Evolutionary conservation across 2,888 invertebrate species (phyloP), one percentile per base, ranked within the genome.

Genomic region (Phasia obesa): DNA sequence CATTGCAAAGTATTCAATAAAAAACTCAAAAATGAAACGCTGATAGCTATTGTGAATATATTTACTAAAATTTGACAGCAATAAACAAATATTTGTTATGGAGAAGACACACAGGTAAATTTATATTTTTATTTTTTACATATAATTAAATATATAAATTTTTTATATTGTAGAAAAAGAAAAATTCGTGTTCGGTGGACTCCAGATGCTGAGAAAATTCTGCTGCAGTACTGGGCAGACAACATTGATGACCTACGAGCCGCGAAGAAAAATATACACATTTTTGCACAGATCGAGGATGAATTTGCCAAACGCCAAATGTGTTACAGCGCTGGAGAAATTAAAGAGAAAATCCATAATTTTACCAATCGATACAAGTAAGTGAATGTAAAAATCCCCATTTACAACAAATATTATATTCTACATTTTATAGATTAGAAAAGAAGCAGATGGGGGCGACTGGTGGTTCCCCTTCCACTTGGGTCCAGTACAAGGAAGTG

Each of bases 381-480:
- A 38, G 38, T 38, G 13, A 38, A 38, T 38, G 38, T 38, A 38
- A 38, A 38, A 38, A 38, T 38, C 13, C 38, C 38, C 38, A 5
- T 38, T 38, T 38, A 38, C 7, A 5, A 38, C 38, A 38, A 11
- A 11, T 38, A 38, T 38, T 38, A 38, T 23, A 42, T 62, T 25
- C 38, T 19, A 62, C 4, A 15, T 62, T 62, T 38, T 44, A 38
- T 38, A 64, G 64, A 47, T n/a, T 25, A n/a, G 47, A 64, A 44
- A 64, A 81, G 27, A 55, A 27, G 27, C 27, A 27, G 27, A 27
- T 27, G 27, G 27, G 27, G 27, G 3, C 27, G 27, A 4, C 27
- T 27, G 27, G 27, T 27, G 27, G 27, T 27, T 27, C 27, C 27
- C 27, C 27, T 27, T 27, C 75, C 51, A 75, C 31, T 75, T 78